Base-by-base conservation (phyloP, 2,888 invertebrate species). In the Apotomis turbidana region DNA sequence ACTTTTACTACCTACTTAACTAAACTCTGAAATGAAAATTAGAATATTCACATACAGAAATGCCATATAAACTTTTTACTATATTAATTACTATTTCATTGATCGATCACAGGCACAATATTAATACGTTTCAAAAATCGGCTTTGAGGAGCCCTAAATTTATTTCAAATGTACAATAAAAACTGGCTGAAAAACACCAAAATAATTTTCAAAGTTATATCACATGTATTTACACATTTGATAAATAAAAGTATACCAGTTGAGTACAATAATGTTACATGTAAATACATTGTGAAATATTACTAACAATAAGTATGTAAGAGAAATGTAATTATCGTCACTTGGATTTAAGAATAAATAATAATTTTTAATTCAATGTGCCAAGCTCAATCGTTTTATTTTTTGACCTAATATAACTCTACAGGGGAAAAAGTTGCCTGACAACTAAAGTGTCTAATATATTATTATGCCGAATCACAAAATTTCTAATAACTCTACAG, bases 281-380 rank as follows among this genome's bases (percentile, higher is more conserved):
- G 91, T 91, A 92, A 87, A 92, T 92, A 93, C 76, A 81, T 83
- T 89, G 86, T 90, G 86, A 88, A 86, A 87, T 89, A 88, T 85
- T 85, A 84, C 82, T 79, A 79, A 82, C 80, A 78, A 75, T 86
- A 85, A 86, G 80, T 80, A 69, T 77, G 76, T 83, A 76, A 83
- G 84, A 83, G 80, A 78, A 81, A 80, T 88, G 85, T 90, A 90
- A 90, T 87, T 88, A 90, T 79, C 82, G 87, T 90, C 86, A 86
- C 86, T 87, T 85, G 79, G 79, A 81, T 79, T 81, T 86, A 87
- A 85, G 87, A 87, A 91, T 91, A 93, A 91, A 92, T 85, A 85
- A 88, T 83, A 81, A 88, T 91, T 93, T 93, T 91, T 88, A 93
- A 92, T 89, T 92, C 87, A 91, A 93, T 85, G 93, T 93, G 93